Evolutionary conservation across 2,888 invertebrate species (phyloP).

Genomic region (Polymixis lichenea): DNA sequence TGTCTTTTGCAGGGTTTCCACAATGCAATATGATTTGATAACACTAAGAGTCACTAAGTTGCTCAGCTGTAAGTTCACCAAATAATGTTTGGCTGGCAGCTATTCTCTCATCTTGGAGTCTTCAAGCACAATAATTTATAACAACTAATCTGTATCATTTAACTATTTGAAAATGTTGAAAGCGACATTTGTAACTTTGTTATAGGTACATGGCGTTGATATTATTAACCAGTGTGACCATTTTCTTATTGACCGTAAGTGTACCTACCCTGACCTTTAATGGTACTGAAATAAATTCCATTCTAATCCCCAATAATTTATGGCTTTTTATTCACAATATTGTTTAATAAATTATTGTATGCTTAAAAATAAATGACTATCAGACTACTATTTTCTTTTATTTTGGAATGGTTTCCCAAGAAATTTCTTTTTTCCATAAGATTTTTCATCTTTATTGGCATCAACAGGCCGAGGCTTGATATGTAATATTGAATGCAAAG

Average conservation of each 20-base stretch:
- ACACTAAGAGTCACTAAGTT: not conserved
- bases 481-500: conserved; percentile 93
- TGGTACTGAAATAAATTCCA: conserved; percentile 33
- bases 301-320: not conserved
- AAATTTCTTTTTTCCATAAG: conserved; percentile 81
- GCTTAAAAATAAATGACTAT: conserved; percentile 64
- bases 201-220: conserved; percentile 70
- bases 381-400: conserved; percentile 72
- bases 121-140: conserved; percentile 5
- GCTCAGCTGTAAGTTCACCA: not conserved
- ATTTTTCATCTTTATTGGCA: conserved; percentile 78
- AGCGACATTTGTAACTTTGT: conserved; percentile 52
- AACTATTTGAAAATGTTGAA: conserved; percentile 16
- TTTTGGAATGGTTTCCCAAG: conserved; percentile 78
- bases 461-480: conserved; percentile 91
- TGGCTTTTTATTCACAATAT: conserved; percentile 13
- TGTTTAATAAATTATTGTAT: conserved; percentile 47
- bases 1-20: conserved; percentile 49
- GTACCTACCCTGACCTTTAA: conserved; percentile 23
- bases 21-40: conserved; percentile 41
- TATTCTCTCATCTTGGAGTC: conserved; percentile 2
- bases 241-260: conserved; percentile 39
- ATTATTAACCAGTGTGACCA: conserved; percentile 43
- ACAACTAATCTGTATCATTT: conserved; percentile 4
- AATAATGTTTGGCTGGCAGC: conserved; percentile 1